phyloP scores from a whole-genome alignment of 2,113 vertebrate species.

The Corydoras sp. region DNA sequence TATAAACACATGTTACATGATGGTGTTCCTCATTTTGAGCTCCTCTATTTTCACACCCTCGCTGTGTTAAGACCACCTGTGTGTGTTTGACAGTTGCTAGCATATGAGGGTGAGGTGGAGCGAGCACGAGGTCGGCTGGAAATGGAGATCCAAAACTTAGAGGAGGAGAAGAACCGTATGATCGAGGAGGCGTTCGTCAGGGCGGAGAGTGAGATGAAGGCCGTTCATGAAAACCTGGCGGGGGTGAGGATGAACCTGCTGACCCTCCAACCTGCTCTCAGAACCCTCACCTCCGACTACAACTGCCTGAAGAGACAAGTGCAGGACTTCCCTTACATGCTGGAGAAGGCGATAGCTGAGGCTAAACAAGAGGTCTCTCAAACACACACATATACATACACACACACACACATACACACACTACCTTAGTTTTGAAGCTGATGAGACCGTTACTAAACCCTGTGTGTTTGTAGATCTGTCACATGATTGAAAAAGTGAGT shows the following conservation, averaged over 20 bases:
- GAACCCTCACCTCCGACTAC: conserved; percentile 89
- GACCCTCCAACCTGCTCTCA: conserved; percentile 84
- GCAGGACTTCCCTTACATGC: conserved; percentile 83
- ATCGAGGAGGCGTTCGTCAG: conserved; percentile 87
- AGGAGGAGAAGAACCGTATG: conserved; percentile 90
- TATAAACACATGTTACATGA: conserved; percentile 36
- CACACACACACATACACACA: not conserved
- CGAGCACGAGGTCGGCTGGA: conserved; percentile 82
- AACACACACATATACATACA: not conserved
- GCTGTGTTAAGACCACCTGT: not conserved
- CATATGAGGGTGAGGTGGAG: conserved; percentile 86
- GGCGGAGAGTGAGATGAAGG: conserved; percentile 93
- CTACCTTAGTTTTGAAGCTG: not conserved
- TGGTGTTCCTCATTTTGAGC: not conserved
- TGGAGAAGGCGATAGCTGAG: conserved; percentile 78
- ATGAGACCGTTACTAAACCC: not conserved
- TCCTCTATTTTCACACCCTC: not conserved
- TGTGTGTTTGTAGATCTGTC: conserved; percentile 71
- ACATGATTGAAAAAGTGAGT: conserved; percentile 84
- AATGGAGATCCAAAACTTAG: conserved; percentile 84
- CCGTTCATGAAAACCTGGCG: conserved; percentile 92
- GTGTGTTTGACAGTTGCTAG: conserved; percentile 66
- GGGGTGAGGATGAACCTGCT: conserved; percentile 88
- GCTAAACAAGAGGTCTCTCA: conserved; percentile 79
- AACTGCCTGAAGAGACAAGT: conserved; percentile 91